Conservation (phyloP, 2,888 invertebrate species). For the Colostygia pectinataria region DNA sequence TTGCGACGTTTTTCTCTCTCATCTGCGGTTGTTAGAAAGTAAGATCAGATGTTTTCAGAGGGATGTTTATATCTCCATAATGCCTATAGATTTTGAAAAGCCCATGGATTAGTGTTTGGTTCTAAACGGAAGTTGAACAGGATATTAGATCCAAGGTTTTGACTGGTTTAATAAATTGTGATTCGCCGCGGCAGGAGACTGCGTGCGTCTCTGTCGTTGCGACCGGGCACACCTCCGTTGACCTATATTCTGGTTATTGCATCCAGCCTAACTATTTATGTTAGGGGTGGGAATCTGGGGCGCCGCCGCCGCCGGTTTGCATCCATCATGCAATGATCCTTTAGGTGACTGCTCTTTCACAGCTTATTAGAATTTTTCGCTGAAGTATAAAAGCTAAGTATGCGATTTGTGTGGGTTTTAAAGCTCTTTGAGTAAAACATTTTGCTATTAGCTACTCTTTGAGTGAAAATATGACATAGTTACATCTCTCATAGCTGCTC, state of each 20-base stretch:
- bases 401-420: conserved; percentile 5
- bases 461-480: too few species aligned
- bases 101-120: conserved; percentile 40
- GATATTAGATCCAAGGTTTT: conserved; percentile 50
- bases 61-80: conserved; percentile 47
- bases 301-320: conserved; percentile 57
- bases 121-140: conserved; percentile 34
- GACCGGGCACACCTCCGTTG: conserved; percentile 80
- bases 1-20: conserved; percentile 62
- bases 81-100: conserved; percentile 32
- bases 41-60: conserved; percentile 47
- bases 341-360: conserved; percentile 35
- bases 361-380: conserved; percentile 7
- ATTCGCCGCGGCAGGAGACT: conserved; percentile 56
- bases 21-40: conserved; percentile 59
- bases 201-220: conserved; percentile 68
- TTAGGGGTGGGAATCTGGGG: conserved; percentile 70
- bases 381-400: conserved; percentile 10
- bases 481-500: too few species aligned
- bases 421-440: conserved; percentile 1
- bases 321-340: conserved; percentile 55
- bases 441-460: conserved; percentile 1
- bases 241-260: conserved; percentile 82
- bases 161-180: conserved; percentile 39
- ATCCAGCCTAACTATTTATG: conserved; percentile 78